Evolutionary conservation across 2,888 invertebrate species (phyloP).

Genomic region (Acanthococcus lagerstroemiae): DNA sequence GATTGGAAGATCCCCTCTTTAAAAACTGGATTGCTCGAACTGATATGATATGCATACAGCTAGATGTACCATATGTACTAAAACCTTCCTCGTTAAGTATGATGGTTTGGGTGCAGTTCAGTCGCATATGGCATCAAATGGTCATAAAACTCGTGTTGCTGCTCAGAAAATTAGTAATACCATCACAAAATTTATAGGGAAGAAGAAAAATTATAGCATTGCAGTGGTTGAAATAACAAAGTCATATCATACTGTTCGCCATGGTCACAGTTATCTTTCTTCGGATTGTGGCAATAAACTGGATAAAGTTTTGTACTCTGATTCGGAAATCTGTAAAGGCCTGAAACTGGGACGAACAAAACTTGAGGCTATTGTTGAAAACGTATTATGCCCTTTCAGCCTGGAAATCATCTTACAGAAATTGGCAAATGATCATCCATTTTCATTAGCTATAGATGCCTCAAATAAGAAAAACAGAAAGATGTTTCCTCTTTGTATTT

Average conservation of each 20-base stretch:
- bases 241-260: slow-evolving; percentile 36
- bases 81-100: not conserved
- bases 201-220: slow-evolving; percentile 33
- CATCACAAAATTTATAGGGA: slow-evolving; percentile 20
- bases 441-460: slow-evolving; percentile 12
- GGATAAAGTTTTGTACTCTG: slow-evolving; percentile 33
- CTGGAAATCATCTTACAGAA: not conserved
- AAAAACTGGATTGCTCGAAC: not conserved
- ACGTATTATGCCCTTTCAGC: not conserved
- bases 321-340: slow-evolving; percentile 33
- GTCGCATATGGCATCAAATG: slow-evolving; percentile 21
- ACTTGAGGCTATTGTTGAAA: slow-evolving; percentile 8
- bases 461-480: slow-evolving; percentile 19
- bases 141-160: slow-evolving; percentile 23
- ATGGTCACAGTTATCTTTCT: slow-evolving; percentile 36
- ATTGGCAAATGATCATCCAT: not conserved
- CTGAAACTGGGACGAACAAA: slow-evolving; percentile 6
- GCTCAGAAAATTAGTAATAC: slow-evolving; percentile 10
- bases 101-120: slow-evolving; percentile 8
- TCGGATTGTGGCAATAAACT: slow-evolving; percentile 36
- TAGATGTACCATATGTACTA: not conserved
- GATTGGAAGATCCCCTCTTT: not conserved
- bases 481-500: slow-evolving; percentile 10
- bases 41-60: not conserved
- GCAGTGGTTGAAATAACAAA: slow-evolving; percentile 35